Evolutionary conservation across 2,797 vertebrate species (phyloP).

Genomic region (Pangasius macronema): DNA sequence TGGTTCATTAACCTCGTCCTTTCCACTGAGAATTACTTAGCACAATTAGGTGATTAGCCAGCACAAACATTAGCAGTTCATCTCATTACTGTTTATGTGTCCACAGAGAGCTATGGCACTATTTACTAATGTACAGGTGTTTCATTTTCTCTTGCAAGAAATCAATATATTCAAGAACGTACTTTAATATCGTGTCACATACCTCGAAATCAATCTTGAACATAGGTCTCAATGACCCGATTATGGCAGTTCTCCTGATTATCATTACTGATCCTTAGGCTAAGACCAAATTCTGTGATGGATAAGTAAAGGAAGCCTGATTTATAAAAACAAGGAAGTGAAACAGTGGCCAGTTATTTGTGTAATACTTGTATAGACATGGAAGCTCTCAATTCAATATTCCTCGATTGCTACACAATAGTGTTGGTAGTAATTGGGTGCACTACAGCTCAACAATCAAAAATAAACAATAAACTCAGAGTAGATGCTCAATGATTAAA

Average conservation of each 20-base stretch:
- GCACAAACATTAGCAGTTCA: conserved; percentile 27
- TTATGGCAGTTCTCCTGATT: neutral
- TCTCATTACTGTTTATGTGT: conserved; percentile 23
- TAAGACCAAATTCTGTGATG: neutral
- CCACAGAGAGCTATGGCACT: conserved; percentile 4
- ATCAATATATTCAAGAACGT: too few species aligned
- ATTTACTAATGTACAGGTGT: conserved; percentile 7
- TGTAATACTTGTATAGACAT: neutral
- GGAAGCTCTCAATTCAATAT: neutral
- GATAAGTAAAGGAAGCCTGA: neutral
- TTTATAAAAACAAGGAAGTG: neutral
- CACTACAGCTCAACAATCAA: neutral
- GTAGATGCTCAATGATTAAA: neutral
- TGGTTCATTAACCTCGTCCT: conserved; percentile 10
- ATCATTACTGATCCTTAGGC: neutral
- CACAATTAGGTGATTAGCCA: conserved; percentile 17
- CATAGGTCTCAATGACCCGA: too few species aligned
- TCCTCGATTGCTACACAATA: too few species aligned
- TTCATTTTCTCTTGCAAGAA: neutral
- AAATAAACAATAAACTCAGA: neutral
- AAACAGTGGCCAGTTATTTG: neutral
- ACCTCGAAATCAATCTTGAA: too few species aligned
- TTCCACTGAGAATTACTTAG: conserved; percentile 16
- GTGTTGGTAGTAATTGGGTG: neutral
- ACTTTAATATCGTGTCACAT: too few species aligned